phyloP scores from a whole-genome alignment of 2,797 vertebrate species.

The Chiloscyllium punctatum region DNA sequence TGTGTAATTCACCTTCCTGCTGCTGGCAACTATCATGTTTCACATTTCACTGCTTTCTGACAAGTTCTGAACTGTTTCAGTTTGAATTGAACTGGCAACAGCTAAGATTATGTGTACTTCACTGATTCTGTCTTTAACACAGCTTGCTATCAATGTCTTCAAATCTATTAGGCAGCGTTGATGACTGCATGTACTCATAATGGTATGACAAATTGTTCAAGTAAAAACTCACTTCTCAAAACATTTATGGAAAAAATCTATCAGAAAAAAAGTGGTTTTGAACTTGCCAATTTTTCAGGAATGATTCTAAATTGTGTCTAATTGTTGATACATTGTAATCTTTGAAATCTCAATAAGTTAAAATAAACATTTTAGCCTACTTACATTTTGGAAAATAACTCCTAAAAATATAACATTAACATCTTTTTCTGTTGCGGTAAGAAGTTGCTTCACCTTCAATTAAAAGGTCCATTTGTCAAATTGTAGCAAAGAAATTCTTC shows the following conservation, averaged over 20 bases:
- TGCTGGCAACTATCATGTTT: background rate
- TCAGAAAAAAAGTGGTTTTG: background rate
- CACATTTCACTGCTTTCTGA: slow-evolving; percentile 5
- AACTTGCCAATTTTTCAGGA: background rate
- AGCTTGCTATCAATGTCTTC: background rate
- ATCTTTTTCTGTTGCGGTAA: too few species aligned
- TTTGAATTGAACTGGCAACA: background rate
- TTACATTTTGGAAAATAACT: background rate
- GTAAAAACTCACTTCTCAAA: background rate
- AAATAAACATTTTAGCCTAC: background rate
- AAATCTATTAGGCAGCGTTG: background rate
- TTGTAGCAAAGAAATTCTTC: background rate
- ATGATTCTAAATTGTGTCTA: background rate
- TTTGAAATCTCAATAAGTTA: background rate
- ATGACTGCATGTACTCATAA: background rate
- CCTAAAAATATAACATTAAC: background rate
- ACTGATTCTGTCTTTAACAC: background rate
- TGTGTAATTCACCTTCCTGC: background rate
- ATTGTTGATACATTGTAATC: background rate
- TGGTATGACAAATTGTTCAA: background rate
- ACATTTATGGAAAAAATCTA: background rate
- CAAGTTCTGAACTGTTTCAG: slow-evolving; percentile 16
- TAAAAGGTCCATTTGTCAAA: background rate
- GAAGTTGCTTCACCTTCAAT: background rate
- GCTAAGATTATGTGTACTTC: background rate